Evolutionary conservation across 2,888 invertebrate genomes (phyloP).

Genomic region (Drosophila fungiperda): DNA sequence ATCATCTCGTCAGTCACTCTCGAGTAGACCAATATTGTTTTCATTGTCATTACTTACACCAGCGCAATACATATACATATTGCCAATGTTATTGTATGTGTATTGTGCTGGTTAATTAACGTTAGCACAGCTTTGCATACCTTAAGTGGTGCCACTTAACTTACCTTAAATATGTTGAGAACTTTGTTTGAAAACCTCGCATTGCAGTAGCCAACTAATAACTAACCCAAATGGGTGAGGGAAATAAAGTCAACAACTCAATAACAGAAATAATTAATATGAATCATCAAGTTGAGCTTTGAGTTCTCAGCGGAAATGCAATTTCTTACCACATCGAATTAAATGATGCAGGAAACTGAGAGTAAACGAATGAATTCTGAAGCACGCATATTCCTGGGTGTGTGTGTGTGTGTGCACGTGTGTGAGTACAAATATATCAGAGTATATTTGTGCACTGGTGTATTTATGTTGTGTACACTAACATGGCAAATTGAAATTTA

Average conservation of each 20-base stretch:
- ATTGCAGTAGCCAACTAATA: conserved; percentile 6
- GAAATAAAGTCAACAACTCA: conserved; percentile 54
- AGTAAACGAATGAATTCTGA: conserved; percentile 41
- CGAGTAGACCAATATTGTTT: background rate
- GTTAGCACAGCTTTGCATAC: background rate
- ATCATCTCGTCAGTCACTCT: background rate
- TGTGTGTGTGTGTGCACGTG: conserved; percentile 10
- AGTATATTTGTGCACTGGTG: conserved; percentile 15
- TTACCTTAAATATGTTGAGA: background rate
- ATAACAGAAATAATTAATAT: conserved; percentile 31
- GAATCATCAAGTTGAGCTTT: conserved; percentile 36
- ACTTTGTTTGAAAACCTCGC: background rate
- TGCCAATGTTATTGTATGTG: conserved; percentile 38
- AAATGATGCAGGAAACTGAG: conserved; percentile 20
- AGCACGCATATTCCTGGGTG: conserved; percentile 16
- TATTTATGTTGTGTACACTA: conserved; percentile 41
- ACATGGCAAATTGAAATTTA: conserved; percentile 70
- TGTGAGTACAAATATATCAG: conserved; percentile 11
- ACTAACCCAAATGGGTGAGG: conserved; percentile 22
- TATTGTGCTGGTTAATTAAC: conserved; percentile 50
- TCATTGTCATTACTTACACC: background rate
- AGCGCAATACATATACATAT: no score
- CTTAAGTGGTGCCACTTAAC: no score
- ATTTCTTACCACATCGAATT: conserved; percentile 35
- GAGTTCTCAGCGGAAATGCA: conserved; percentile 48